Evolutionary conservation across 1,140 invertebrate genomes (phyloP).

Genomic region (Tetragonula clypearis): DNA sequence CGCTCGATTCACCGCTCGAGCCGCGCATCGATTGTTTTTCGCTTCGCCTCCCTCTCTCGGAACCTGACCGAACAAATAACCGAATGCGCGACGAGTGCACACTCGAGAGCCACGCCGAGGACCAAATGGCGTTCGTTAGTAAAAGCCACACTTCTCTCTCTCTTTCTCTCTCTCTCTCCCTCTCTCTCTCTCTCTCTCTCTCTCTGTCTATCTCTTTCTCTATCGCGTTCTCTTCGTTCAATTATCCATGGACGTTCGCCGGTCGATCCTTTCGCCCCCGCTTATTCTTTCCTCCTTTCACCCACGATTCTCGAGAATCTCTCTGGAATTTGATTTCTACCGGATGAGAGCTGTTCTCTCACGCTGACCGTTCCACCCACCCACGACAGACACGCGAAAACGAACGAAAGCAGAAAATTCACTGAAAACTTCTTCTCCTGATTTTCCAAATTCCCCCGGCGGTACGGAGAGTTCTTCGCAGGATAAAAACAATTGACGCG

Average conservation of each 20-base stretch:
- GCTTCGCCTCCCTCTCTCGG: slow-evolving; percentile 46
- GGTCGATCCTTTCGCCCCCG: slow-evolving; percentile 28
- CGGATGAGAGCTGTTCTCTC: no score
- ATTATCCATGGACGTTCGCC: slow-evolving; percentile 56
- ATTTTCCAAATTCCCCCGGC: neutral
- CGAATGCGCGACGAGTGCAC: slow-evolving; percentile 52
- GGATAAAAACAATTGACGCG: neutral
- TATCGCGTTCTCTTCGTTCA: slow-evolving; percentile 42
- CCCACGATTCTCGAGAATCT: neutral
- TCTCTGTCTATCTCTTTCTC: neutral
- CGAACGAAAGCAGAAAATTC: neutral
- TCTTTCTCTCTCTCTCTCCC: neutral
- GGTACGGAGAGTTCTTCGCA: neutral
- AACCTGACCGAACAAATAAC: slow-evolving; percentile 58
- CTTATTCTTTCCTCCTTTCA: slow-evolving; percentile 2
- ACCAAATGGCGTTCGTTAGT: slow-evolving; percentile 67
- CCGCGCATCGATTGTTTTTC: slow-evolving; percentile 55
- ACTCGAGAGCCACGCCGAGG: slow-evolving; percentile 52
- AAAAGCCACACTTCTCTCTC: slow-evolving; percentile 51
- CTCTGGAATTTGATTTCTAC: neutral
- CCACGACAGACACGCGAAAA: neutral
- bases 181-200: neutral
- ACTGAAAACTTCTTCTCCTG: neutral
- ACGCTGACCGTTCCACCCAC: neutral
- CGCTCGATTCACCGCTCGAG: slow-evolving; percentile 42